phyloP scores from a whole-genome alignment of 92 coral and sea anemone genomes.

The Zoanthus sociatus region DNA sequence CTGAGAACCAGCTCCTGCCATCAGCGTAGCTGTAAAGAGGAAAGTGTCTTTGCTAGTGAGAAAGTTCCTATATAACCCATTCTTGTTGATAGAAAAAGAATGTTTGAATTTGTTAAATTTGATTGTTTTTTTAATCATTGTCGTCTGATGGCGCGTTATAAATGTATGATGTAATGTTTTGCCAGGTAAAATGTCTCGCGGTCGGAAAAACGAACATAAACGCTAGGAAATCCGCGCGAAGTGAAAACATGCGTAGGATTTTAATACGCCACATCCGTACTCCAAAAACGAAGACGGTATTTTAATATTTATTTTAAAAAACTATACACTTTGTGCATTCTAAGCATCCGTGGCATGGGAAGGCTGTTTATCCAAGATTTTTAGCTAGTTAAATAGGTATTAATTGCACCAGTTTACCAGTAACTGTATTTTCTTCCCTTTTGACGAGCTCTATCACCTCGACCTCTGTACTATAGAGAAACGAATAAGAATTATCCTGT shows the following conservation, averaged over 20 bases:
- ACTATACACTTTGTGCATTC: background rate
- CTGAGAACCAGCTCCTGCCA: background rate
- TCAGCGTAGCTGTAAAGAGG: background rate
- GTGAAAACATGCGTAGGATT: background rate
- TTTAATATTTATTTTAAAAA: too few species aligned
- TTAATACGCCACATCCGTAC: background rate
- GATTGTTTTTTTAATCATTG: background rate
- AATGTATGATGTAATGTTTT: background rate
- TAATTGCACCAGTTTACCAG: background rate
- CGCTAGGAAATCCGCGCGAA: background rate
- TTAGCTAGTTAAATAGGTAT: background rate
- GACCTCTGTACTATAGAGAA: background rate
- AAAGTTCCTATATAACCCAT: background rate
- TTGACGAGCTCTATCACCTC: background rate
- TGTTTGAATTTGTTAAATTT: background rate
- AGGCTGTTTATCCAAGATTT: background rate
- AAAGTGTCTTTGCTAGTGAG: constrained; percentile 9
- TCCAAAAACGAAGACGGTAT: background rate
- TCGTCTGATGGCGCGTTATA: background rate
- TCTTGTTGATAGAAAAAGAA: background rate
- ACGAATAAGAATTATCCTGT: background rate
- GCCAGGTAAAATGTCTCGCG: background rate
- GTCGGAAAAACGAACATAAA: background rate
- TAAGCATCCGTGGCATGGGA: background rate
- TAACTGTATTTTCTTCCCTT: background rate